Evolutionary conservation across 2,113 vertebrate genomes (phyloP).

Genomic region (Pithys albifrons): DNA sequence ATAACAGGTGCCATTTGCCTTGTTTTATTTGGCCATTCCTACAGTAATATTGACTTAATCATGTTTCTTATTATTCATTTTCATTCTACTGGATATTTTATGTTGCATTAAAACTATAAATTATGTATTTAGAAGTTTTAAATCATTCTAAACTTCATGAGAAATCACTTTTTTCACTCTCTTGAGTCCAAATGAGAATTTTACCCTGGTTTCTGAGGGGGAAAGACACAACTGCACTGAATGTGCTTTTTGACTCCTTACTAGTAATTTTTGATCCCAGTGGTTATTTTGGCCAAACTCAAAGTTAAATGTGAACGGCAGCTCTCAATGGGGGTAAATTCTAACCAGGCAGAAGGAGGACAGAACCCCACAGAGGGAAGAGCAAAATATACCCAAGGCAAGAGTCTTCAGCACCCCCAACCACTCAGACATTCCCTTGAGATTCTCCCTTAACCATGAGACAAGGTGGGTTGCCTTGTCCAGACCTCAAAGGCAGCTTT

Average conservation of each 20-base stretch:
- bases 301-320: background rate
- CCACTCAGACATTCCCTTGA: background rate
- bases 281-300: background rate
- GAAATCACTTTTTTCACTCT: background rate
- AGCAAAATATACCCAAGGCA: background rate
- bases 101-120: background rate
- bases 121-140: background rate
- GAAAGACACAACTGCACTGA: background rate
- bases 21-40: background rate
- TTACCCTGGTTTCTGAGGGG: background rate
- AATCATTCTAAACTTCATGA: background rate
- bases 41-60: background rate
- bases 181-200: background rate
- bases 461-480: background rate
- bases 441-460: background rate
- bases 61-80: background rate
- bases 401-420: background rate
- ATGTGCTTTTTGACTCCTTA: background rate
- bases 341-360: background rate
- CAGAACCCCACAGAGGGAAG: background rate
- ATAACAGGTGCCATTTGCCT: background rate
- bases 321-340: background rate
- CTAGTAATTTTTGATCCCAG: background rate
- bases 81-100: background rate
- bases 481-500: background rate